Base-by-base conservation (phyloP, 2,888 invertebrate species). In the Sinotaia quadrata region DNA sequence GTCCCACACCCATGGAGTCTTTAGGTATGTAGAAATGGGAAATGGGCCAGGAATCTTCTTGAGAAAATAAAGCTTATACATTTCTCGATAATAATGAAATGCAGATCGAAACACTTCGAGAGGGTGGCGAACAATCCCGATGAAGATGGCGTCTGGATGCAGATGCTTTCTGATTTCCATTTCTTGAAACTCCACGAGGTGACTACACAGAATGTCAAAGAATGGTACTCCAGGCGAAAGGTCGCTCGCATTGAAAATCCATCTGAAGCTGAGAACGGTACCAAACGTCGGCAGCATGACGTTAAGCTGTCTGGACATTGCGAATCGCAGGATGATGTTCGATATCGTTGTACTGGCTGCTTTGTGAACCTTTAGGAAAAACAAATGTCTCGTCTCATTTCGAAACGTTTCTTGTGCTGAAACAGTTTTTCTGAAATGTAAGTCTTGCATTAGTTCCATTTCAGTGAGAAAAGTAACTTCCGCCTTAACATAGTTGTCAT, bases 321-420 rank as follows among this genome's bases (percentile, higher is more conserved):
- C 68, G 37, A 72, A 69, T 7, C 72, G 54, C 21, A 72, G 34
- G 31, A 72, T 34, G 4, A 72, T 61, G 21, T 68, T 68, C 24
- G 57, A 33, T 24, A 72, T 54, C 18, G 72, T 72, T 18, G 66
- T 59, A 41, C 68, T 60, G 37, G 47, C 69, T 21, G 67, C 66
- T 57, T 72, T 72, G 67, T 72, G 66, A 7, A 67, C 72, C 21
- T 72, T 72, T n/a, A 67, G 41, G 52, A 66, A 66, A 21, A 66
- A 36, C 2, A 66, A 27, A 34, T 70, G 44, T 1, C 21, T 44
- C 29, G 29, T 27, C 34, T 70, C 60, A 8, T n/a, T n/a, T n/a
- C n/a, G n/a, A n/a, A n/a, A n/a, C n/a, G n/a, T n/a, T n/a, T n/a
- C n/a, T n/a, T n/a, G n/a, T n/a, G n/a, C n/a, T n/a, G n/a, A n/a